Conservation (phyloP, 2,888 invertebrate genomes). For the Diadegma fenestrale region DNA sequence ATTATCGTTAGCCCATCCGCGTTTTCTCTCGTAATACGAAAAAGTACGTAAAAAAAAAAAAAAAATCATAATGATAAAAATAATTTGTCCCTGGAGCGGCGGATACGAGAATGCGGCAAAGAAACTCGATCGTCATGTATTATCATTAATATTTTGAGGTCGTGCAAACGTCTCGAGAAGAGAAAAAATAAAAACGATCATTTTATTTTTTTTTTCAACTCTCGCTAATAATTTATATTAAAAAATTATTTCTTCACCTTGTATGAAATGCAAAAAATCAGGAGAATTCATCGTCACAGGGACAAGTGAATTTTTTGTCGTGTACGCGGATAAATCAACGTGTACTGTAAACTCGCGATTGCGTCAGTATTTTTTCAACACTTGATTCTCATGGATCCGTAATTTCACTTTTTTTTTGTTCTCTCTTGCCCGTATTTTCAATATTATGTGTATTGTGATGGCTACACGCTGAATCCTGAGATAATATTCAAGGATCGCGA, state of each 20-base stretch:
- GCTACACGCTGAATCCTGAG: conserved; percentile 11
- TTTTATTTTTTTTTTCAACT: not conserved
- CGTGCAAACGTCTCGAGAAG: conserved; percentile 15
- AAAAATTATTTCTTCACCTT: not conserved
- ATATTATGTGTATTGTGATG: conserved; percentile 20
- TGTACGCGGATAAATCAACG: not conserved
- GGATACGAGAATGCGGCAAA: conserved; percentile 26
- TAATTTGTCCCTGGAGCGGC: conserved; percentile 52
- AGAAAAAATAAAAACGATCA: not conserved
- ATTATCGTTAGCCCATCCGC: conserved; percentile 31
- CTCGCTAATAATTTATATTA: not conserved
- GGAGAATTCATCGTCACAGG: not conserved
- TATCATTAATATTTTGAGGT: conserved; percentile 51
- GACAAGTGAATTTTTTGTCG: not conserved
- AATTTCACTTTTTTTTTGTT: not conserved
- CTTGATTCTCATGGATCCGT: not conserved
- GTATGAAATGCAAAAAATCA: not conserved
- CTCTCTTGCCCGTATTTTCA: conserved; percentile 13
- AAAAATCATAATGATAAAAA: conserved; percentile 1
- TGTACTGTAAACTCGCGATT: not conserved
- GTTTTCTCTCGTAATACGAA: not conserved
- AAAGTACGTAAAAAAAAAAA: not conserved
- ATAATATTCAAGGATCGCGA: conserved; percentile 59
- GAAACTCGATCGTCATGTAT: conserved; percentile 27
- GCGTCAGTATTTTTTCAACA: not conserved